Evolutionary conservation across 2,888 invertebrate genomes (phyloP).

Genomic region (Meiosimyza platycephala): DNA sequence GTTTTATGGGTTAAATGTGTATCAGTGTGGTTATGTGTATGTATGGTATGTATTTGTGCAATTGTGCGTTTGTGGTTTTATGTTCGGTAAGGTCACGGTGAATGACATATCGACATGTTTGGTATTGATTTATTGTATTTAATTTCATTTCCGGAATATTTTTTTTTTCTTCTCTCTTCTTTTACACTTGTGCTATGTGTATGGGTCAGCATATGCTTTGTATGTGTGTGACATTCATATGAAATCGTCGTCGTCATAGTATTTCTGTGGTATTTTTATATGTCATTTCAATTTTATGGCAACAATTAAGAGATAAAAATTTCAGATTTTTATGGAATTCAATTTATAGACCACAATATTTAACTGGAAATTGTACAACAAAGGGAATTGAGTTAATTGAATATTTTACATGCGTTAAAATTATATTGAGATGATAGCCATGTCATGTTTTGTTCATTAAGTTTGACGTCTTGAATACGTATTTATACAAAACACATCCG

Average conservation of each 20-base stretch:
- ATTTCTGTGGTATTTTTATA: background rate
- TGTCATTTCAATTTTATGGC: background rate
- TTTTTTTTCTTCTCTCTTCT: background rate
- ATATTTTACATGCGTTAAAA: too few relatives aligned
- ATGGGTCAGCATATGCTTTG: too few relatives aligned
- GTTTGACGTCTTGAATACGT: too few relatives aligned
- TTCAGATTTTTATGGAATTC: too few relatives aligned
- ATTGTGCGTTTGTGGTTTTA: slow-evolving; percentile 11
- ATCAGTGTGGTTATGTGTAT: background rate
- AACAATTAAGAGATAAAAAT: too few relatives aligned
- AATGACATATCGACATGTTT: slow-evolving; percentile 44
- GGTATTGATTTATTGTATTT: slow-evolving; percentile 55
- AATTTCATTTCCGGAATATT: slow-evolving; percentile 50
- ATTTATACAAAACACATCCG: too few relatives aligned
- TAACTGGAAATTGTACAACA: too few relatives aligned
- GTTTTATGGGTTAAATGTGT: background rate
- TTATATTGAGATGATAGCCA: too few relatives aligned
- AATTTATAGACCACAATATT: too few relatives aligned
- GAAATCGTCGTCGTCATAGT: background rate
- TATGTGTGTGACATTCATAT: too few relatives aligned
- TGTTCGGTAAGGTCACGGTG: slow-evolving; percentile 24
- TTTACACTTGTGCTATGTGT: background rate
- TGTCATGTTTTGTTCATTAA: too few relatives aligned
- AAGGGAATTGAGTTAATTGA: too few relatives aligned
- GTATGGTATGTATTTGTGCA: background rate